Conservation (phyloP, 2,113 vertebrate genomes). For the Hemicordylus capensis region DNA sequence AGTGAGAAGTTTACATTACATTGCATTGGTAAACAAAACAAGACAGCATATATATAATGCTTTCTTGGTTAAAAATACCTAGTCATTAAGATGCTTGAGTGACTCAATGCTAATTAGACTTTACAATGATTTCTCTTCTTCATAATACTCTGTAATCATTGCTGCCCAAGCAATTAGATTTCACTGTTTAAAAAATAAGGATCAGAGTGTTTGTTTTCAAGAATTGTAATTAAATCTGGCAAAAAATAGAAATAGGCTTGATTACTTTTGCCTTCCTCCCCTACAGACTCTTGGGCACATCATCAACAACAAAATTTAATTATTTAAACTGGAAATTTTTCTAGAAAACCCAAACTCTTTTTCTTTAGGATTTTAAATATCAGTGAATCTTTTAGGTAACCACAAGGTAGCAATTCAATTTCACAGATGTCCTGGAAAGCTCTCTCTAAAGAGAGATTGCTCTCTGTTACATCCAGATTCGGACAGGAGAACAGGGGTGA, state of each 20-base stretch:
- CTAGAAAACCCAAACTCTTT: background rate
- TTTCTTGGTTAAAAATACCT: background rate
- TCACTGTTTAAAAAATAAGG: constrained; percentile 9
- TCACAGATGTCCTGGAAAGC: background rate
- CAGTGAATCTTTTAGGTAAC: background rate
- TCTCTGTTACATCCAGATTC: no score
- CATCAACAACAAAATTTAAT: background rate
- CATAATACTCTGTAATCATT: constrained; percentile 11
- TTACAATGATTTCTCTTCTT: constrained; percentile 11
- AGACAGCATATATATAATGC: background rate
- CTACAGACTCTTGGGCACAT: background rate
- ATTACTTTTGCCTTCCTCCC: background rate
- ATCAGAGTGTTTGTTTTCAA: constrained; percentile 2
- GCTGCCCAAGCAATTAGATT: constrained; percentile 12
- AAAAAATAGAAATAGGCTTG: constrained; percentile 15
- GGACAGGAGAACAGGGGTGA: no score
- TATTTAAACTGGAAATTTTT: constrained; percentile 1
- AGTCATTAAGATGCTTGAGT: constrained; percentile 17
- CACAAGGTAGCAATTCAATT: background rate
- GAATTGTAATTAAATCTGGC: constrained; percentile 17
- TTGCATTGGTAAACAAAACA: no score
- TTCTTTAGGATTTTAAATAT: background rate
- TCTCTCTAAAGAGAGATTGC: no score
- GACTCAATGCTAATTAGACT: constrained; percentile 40
- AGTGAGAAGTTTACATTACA: no score